A percentile compares a stretch with the other conserved stretches of the same genome.
These are phyloP conservation scores for Melieria omissa DNA, from an alignment of 2,888 invertebrate species.

Conservation along the genomic window DNA sequence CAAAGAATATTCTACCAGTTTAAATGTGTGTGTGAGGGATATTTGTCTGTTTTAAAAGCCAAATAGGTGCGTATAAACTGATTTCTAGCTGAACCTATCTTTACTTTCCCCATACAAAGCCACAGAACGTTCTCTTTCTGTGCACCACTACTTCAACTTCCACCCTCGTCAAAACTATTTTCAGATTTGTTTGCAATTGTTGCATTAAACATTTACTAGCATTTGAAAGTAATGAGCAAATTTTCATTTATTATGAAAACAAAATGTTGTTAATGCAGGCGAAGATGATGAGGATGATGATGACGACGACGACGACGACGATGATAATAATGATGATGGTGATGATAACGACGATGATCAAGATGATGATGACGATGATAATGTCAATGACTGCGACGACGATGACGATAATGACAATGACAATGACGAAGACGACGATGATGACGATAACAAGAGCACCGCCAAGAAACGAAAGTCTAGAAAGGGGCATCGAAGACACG, in stretches of 20 bases:
- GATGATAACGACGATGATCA: slow-evolving; percentile 49
- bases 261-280: slow-evolving; percentile 47
- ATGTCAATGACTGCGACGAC: slow-evolving; percentile 65
- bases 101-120: slow-evolving; percentile 14
- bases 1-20: slow-evolving; percentile 29
- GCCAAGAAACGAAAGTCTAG: slow-evolving; percentile 7
- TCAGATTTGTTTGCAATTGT: not conserved
- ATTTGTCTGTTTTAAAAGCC: slow-evolving; percentile 19
- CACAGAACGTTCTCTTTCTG: not conserved
- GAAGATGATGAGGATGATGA: slow-evolving; percentile 63
- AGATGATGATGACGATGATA: slow-evolving; percentile 65
- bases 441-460: slow-evolving; percentile 53
- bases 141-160: not conserved
- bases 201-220: slow-evolving; percentile 10
- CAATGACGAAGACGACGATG: slow-evolving; percentile 49
- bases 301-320: slow-evolving; percentile 62
- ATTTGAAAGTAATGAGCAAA: slow-evolving; percentile 1
- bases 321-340: slow-evolving; percentile 64
- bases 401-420: slow-evolving; percentile 55
- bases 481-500: slow-evolving; percentile 42
- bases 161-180: slow-evolving; percentile 1
- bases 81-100: not conserved
- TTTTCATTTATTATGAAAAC: slow-evolving; percentile 38
- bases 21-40: slow-evolving; percentile 23
- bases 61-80: slow-evolving; percentile 39